These are phyloP conservation scores for Tenthredo livida DNA, from an alignment of 2,888 invertebrate species.

Conservation along the genomic window DNA sequence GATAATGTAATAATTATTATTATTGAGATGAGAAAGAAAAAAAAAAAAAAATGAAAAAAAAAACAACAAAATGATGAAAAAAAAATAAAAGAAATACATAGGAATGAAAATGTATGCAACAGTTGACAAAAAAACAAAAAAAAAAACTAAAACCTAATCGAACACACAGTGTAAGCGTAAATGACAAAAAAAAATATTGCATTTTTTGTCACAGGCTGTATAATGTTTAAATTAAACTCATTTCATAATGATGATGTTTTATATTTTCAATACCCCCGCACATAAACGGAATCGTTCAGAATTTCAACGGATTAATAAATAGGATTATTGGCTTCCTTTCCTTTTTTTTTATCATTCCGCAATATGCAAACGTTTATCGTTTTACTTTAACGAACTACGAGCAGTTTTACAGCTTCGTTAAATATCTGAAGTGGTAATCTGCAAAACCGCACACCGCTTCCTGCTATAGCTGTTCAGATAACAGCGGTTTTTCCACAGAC, in stretches of 20 bases:
- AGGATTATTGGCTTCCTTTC: neutral
- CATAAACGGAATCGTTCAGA: neutral
- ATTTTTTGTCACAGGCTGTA: constrained; percentile 75
- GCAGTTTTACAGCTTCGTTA: neutral
- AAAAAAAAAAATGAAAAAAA: constrained; percentile 53
- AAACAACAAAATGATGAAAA: neutral
- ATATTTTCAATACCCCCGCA: neutral
- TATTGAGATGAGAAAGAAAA: constrained; percentile 33
- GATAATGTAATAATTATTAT: constrained; percentile 75
- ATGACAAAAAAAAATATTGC: constrained; percentile 66
- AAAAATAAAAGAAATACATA: constrained; percentile 1
- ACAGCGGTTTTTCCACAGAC: neutral
- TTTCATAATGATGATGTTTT: constrained; percentile 70
- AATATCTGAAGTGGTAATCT: neutral
- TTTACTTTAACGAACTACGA: neutral
- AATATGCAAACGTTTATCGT: neutral
- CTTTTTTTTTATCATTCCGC: neutral
- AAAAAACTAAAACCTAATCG: constrained; percentile 57
- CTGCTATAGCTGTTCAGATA: neutral
- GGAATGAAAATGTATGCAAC: constrained; percentile 53
- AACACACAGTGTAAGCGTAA: constrained; percentile 64
- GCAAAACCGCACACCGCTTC: neutral
- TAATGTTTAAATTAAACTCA: constrained; percentile 76
- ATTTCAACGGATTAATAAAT: neutral
- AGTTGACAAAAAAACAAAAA: constrained; percentile 72